Base-by-base conservation (phyloP, 1,140 invertebrate genomes). In the Episyrphus balteatus region DNA sequence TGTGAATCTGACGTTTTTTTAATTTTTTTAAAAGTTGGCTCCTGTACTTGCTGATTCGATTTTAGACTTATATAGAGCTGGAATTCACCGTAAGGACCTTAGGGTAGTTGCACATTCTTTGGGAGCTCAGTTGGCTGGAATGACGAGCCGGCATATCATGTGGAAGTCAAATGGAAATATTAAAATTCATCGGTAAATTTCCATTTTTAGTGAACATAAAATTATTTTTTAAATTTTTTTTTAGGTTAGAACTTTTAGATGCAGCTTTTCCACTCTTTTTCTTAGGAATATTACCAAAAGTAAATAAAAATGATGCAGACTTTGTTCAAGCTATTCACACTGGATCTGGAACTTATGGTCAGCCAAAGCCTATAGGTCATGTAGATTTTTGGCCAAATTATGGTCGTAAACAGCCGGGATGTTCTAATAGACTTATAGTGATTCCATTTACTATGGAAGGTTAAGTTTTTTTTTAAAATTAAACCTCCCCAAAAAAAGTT, bases 301-400 rank as follows among this genome's bases (percentile, higher is more conserved):
- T 79, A 32, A 70, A 83, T 26, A 26, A 26, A 26, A 26, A 26
- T 26, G 21, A 26, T 26, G 21, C 21, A 8, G 21, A 26, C 3
- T 26, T 26, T 8, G 3, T 26, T 26, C 21, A 26, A 26, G 21
- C 21, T 8, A 26, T 26, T 8, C 21, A 26, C 21, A 26, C 21
- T 26, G 21, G 8, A 3, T 5, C 8, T 26, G 21, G 2, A 71
- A 72, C 37, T 0, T 75, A 75, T 42, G 73, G 73, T 0, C 70
- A 69, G 1, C 69, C 69, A 0, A 64, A 69, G 0, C 32, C 60
- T 3, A 74, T 72, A 0, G 75, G 75, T 6, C 73, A 71, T 3
- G 73, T 67, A 12, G 75, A 78, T 56, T 77, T 77, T 58, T 76
- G 71, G 70, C 72, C 75, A 0, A 78, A 78, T 51, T 69, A 71